Evolutionary conservation across 2,113 vertebrate genomes (phyloP), one percentile per base, ranked within the genome.

Genomic region (Xenotilapia leptura): DNA sequence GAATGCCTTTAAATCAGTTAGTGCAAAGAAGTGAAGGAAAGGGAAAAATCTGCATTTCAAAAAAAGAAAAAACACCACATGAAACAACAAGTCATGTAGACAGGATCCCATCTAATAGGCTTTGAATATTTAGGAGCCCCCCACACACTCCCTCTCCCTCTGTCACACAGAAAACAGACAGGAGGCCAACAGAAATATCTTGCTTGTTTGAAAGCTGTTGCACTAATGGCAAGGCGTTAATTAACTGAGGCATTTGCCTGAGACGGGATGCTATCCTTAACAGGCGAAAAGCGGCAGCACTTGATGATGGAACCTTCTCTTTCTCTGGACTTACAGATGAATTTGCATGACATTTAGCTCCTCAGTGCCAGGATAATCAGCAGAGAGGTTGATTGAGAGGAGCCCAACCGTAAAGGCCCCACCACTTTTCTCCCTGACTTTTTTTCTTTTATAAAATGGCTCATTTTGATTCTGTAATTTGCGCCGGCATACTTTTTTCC

Each of bases 1-100:
- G 90, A 92, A 84, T 90, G 84, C 82, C 82, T 93, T 90, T 91
- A 93, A 92, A 94, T 93, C 92, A 93, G 90, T 92, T 23, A 90
- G 93, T 89, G 92, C 90, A 94, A 92, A 92, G 91, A 92, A 83
- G 91, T 86, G 84, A 92, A 89, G 90, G 73, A 93, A 89, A 92
- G 86, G 56, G 90, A 88, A 86, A 89, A 92, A 96, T 95, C 93
- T 92, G 93, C 93, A 95, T 95, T 94, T 94, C 83, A 94, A 95
- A 95, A 70, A 73, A 73, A 73, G 94, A 95, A 95, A 70, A 73
- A 73, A 73, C 89, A 83, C 65, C 81, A 93, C 88, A 95, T 94
- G 91, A 96, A 94, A 95, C 93, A 86, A 92, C 80, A 87, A 86
- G 90, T 92, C 88, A 49, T 91, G 90, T 84, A 90, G 90, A 94